Conservation (phyloP, 2,888 invertebrate species). For the Bombyx huttoni region DNA sequence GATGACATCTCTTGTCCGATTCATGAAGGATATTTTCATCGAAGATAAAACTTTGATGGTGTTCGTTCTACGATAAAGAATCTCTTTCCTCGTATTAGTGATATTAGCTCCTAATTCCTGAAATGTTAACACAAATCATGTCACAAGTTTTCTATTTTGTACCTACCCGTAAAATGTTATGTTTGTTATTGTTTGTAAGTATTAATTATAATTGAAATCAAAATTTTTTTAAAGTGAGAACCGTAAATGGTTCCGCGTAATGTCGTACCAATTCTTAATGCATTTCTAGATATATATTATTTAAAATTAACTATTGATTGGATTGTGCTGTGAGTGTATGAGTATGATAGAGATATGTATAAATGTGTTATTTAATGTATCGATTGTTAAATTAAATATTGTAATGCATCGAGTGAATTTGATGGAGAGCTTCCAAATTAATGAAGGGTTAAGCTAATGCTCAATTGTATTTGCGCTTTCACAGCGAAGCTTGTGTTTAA, state of each 20-base stretch:
- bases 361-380: conserved; percentile 66
- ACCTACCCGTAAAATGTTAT: conserved; percentile 60
- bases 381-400: conserved; percentile 37
- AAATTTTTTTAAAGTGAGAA: conserved; percentile 44
- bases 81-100: conserved; percentile 69
- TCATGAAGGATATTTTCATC: conserved; percentile 31
- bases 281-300: conserved; percentile 70
- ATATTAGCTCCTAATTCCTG: conserved; percentile 70
- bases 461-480: conserved; percentile 66
- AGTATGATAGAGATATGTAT: conserved; percentile 44
- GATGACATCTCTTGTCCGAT: conserved; percentile 66
- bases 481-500: conserved; percentile 56
- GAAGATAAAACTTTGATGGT: conserved; percentile 28
- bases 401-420: conserved; percentile 29
- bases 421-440: conserved; percentile 44
- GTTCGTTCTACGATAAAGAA: conserved; percentile 53
- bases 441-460: conserved; percentile 45
- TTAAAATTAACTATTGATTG: conserved; percentile 60
- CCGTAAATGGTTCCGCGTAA: conserved; percentile 28
- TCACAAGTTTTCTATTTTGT: conserved; percentile 60
- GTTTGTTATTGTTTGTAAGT: conserved; percentile 67
- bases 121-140: conserved; percentile 64
- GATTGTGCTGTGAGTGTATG: conserved; percentile 65
- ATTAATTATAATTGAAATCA: conserved; percentile 29
- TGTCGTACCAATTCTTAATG: conserved; percentile 69